Evolutionary conservation across 1,140 invertebrate genomes (phyloP).

Genomic region (Zelostemma sp.): DNA sequence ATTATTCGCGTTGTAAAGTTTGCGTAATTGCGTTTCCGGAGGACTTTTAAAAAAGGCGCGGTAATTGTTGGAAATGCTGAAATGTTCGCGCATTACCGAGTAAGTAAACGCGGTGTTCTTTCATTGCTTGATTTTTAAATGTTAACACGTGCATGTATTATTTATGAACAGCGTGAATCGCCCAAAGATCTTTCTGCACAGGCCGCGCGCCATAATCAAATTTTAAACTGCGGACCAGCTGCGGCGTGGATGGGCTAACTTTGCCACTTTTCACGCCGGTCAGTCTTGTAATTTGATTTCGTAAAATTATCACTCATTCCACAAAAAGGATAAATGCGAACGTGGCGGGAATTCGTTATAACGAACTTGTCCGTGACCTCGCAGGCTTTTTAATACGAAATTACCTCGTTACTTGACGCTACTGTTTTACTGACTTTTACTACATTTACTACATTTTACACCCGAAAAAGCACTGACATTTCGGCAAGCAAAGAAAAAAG

Average conservation of each 20-base stretch:
- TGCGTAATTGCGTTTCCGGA: not conserved
- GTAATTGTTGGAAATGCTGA: not conserved
- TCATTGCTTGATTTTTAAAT: constrained; percentile 39
- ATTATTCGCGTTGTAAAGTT: not conserved
- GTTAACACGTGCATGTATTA: constrained; percentile 51
- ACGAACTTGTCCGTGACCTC: constrained; percentile 40
- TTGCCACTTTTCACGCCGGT: constrained; percentile 61
- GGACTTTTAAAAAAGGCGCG: not conserved
- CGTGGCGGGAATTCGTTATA: constrained; percentile 58
- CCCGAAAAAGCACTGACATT: too few relatives aligned
- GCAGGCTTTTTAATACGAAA: constrained; percentile 39
- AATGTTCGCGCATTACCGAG: constrained; percentile 1
- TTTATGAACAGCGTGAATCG: constrained; percentile 51
- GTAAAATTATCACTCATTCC: constrained; percentile 64
- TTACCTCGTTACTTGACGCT: constrained; percentile 43
- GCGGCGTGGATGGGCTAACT: constrained; percentile 55
- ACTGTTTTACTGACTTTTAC: too few relatives aligned
- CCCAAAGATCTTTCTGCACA: constrained; percentile 48
- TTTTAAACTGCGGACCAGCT: constrained; percentile 54
- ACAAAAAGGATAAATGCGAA: constrained; percentile 64
- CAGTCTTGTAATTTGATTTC: constrained; percentile 61
- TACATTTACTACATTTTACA: too few relatives aligned
- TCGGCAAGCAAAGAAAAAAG: too few relatives aligned
- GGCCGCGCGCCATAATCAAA: constrained; percentile 56
- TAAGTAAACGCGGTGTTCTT: constrained; percentile 11